Base-by-base conservation (phyloP, 1,140 invertebrate species). In the Drosophila rhopaloa region DNA sequence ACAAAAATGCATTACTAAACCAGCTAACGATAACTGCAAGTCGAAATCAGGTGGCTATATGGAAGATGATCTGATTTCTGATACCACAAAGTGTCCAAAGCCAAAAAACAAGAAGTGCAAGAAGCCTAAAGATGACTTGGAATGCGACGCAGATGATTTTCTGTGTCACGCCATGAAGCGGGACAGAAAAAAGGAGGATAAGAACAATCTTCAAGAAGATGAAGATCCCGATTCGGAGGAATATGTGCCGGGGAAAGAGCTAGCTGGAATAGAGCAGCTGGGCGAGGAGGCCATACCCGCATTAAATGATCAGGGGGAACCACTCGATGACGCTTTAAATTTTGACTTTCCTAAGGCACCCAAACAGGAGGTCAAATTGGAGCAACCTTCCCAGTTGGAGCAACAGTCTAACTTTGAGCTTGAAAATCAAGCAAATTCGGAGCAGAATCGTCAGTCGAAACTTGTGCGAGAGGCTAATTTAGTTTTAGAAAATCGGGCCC, bases 141-240 rank as follows among this genome's bases (percentile, higher is more conserved):
- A 83, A 14, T 86, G 82, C 14, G 62, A 73, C n/a, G 51, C 71
- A 1, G 61, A 88, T 40, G 79, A 86, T 29, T 51, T 41, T 0
- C 35, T 65, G n/a, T 82, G 83, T 7, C 46, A 79, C 1, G 60
- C 65, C 13, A 51, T 11, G 14, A 67, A 70, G 16, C 66, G 70
- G 4, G 47, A 53, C 8, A 57, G n/a, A 2, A 47, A 50, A 0
- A 59, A 41, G 6, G 41, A 24, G n/a, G 19, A 13, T 16, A 59
- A 8, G 9, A 47, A 44, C 5, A 58, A n/a, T 5, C n/a, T 16
- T 35, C 32, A 67, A 1, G 56, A 73, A 4, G 14, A 59, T 11
- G 27, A 29, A 4, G 6, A 10, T 11, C 14, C 29, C 11, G 19
- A 8, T 5, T 38, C n/a, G 4, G 9, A 9, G 1, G 41, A 40